phyloP scores from a whole-genome alignment of 2,113 vertebrate genomes.

The Pithys albifrons region DNA sequence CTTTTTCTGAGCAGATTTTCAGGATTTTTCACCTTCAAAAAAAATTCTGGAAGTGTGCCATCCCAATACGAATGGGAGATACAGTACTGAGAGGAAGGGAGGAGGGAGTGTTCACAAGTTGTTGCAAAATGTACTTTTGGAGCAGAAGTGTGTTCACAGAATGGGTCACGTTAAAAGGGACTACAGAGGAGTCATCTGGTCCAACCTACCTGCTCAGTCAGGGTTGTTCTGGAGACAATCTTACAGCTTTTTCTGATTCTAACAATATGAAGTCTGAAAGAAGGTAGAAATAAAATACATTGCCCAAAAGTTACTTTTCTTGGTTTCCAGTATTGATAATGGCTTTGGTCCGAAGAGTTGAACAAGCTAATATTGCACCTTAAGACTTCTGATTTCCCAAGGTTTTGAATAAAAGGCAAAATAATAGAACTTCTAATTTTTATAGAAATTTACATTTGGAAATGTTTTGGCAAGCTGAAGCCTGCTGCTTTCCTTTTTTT shows the following conservation, averaged over 20 bases:
- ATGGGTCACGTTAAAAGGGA: not conserved
- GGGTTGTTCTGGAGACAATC: not conserved
- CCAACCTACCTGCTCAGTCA: not conserved
- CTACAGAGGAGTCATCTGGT: not conserved
- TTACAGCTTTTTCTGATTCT: not conserved
- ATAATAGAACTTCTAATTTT: not conserved
- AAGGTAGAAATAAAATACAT: not conserved
- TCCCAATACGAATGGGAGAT: not conserved
- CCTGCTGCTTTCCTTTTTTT: not conserved
- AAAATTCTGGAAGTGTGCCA: not conserved
- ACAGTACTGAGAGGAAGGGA: not conserved
- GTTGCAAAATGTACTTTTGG: not conserved
- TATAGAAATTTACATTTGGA: not conserved
- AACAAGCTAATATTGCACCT: not conserved
- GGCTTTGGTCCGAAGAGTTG: rapidly evolving
- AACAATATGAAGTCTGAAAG: not conserved
- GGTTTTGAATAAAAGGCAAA: not conserved
- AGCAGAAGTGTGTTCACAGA: not conserved
- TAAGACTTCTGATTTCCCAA: not conserved
- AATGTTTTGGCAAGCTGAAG: not conserved
- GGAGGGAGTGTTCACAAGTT: not conserved
- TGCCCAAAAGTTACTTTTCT: not conserved
- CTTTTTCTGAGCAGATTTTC: not conserved
- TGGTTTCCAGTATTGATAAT: not conserved
- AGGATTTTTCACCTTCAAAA: not conserved